These are phyloP conservation scores for Setophaga coronata DNA, from an alignment of 2,113 vertebrate species.

Conservation along the genomic window DNA sequence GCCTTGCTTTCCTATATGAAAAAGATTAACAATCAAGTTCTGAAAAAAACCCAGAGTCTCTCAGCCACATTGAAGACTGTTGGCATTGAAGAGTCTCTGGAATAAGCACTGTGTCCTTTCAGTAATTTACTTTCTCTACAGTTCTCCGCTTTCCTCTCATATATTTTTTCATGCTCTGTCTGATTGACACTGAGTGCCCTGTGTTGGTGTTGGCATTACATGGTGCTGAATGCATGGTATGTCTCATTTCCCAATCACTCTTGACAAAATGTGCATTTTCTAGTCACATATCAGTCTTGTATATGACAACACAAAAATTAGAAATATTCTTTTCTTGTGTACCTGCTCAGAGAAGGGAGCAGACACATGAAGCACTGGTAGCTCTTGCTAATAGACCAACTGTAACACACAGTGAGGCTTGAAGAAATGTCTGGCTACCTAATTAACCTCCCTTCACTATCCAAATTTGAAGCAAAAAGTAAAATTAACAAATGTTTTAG, in stretches of 20 bases:
- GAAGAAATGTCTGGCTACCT: slow-evolving; percentile 24
- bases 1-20: background rate
- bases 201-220: background rate
- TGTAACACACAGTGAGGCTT: background rate
- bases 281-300: background rate
- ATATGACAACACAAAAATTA: background rate
- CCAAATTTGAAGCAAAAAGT: slow-evolving; percentile 35
- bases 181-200: background rate
- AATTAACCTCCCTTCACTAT: slow-evolving; percentile 60
- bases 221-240: background rate
- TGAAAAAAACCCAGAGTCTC: background rate
- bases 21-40: background rate
- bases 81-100: background rate
- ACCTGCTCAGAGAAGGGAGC: slow-evolving; percentile 14
- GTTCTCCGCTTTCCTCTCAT: background rate
- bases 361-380: background rate
- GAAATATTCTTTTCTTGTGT: background rate
- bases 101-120: background rate
- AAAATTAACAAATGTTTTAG: background rate
- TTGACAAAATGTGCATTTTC: background rate
- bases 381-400: background rate
- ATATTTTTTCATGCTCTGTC: background rate
- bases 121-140: background rate
- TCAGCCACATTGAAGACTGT: background rate
- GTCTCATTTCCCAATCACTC: background rate